Percentiles rank a stretch among this genome's conserved stretches.
Conservation (phyloP, 1,140 invertebrate species). For the Micrasema longulum region DNA sequence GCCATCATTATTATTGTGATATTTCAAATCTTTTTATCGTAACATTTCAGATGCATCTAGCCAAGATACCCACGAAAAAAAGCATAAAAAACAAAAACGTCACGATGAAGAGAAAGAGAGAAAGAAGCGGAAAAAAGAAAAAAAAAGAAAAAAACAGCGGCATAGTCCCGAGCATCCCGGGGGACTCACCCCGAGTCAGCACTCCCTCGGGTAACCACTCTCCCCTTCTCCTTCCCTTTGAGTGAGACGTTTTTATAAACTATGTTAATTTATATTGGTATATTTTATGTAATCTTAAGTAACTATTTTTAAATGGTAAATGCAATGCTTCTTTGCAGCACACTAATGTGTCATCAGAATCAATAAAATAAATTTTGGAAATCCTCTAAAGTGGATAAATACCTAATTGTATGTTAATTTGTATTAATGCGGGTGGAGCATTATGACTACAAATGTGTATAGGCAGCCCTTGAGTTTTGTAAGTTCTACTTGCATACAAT, state of each 20-base stretch:
- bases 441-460: too few species aligned
- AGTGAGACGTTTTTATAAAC: conserved; percentile 7
- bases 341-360: too few species aligned
- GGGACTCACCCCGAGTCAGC: conserved; percentile 78
- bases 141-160: conserved; percentile 94
- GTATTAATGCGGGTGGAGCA: too few species aligned
- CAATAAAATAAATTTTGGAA: too few species aligned
- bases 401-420: too few species aligned
- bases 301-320: too few species aligned
- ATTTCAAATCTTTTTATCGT: too few species aligned
- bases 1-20: too few species aligned
- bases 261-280: conserved; percentile 28
- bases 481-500: too few species aligned
- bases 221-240: background rate
- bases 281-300: conserved; percentile 24
- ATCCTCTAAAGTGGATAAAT: too few species aligned
- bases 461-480: too few species aligned
- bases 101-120: conserved; percentile 95
- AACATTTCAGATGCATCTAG: conserved; percentile 72
- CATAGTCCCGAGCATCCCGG: conserved; percentile 89
- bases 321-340: too few species aligned
- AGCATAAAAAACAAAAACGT: conserved; percentile 94
- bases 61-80: conserved; percentile 91
- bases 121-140: conserved; percentile 95
- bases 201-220: conserved; percentile 70